A percentile compares a stretch with the other conserved stretches of the same genome.
Conservation (phyloP, 1,140 invertebrate species). For the Bombus huntii region DNA sequence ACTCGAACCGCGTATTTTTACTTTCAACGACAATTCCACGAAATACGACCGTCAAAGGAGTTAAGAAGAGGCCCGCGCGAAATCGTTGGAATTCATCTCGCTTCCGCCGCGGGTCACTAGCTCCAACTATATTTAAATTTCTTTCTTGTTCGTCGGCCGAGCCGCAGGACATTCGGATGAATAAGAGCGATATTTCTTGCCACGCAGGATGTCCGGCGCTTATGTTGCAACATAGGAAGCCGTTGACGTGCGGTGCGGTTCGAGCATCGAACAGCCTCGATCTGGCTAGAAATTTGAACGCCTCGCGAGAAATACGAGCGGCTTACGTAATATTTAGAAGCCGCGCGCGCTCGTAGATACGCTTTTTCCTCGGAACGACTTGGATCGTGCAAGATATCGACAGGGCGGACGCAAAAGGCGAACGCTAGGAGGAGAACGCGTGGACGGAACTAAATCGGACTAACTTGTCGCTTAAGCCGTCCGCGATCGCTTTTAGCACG, state of each 20-base stretch:
- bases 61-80: slow-evolving; percentile 66
- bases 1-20: slow-evolving; percentile 74
- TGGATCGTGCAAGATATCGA: not conserved
- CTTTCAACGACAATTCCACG: slow-evolving; percentile 73
- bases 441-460: slow-evolving; percentile 5
- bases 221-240: not conserved
- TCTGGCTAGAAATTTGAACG: not conserved
- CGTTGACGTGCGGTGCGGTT: not conserved
- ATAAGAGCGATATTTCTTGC: slow-evolving; percentile 14
- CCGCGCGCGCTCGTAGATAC: not conserved
- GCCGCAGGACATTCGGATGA: slow-evolving; percentile 29
- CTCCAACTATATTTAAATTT: slow-evolving; percentile 68
- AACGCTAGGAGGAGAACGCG: slow-evolving; percentile 20
- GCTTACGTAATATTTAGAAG: not conserved
- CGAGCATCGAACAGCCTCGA: not conserved
- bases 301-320: not conserved
- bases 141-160: slow-evolving; percentile 55
- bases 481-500: slow-evolving; percentile 41
- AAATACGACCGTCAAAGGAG: slow-evolving; percentile 74
- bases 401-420: not conserved
- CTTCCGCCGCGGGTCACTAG: slow-evolving; percentile 67
- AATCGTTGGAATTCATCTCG: slow-evolving; percentile 71
- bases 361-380: no score
- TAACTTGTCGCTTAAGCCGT: slow-evolving; percentile 9
- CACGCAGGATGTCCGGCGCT: not conserved